Evolutionary conservation across 2,888 invertebrate genomes (phyloP).

Genomic region (Hipparchia semele): DNA sequence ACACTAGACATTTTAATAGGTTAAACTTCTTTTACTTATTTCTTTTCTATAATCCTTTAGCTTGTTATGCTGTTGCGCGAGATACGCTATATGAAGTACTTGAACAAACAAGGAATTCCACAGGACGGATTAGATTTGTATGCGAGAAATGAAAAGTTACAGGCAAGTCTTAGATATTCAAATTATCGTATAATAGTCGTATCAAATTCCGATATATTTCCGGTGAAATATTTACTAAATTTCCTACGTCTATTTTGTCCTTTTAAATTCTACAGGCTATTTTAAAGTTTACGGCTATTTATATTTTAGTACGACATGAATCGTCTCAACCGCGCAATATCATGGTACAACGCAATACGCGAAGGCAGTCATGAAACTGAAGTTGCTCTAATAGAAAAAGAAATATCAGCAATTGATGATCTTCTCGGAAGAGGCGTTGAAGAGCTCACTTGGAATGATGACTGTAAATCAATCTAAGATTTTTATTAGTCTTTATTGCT

Average conservation of each 20-base stretch:
- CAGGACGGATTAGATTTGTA: slow-evolving; percentile 85
- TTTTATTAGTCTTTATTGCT: not conserved
- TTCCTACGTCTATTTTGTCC: no score
- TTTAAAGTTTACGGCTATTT: not conserved
- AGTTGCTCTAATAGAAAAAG: slow-evolving; percentile 88
- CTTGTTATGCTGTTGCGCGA: slow-evolving; percentile 90
- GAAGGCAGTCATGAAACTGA: slow-evolving; percentile 89
- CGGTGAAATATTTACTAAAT: not conserved
- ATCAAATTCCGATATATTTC: not conserved
- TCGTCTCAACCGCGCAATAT: slow-evolving; percentile 84
- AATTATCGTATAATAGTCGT: no score
- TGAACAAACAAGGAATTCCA: slow-evolving; percentile 85
- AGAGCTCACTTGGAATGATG: slow-evolving; percentile 90
- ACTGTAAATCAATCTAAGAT: slow-evolving; percentile 82
- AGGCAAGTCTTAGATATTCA: slow-evolving; percentile 58
- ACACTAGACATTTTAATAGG: not conserved
- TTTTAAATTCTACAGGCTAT: no score
- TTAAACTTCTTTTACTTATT: not conserved
- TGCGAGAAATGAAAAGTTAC: slow-evolving; percentile 86
- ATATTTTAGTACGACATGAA: slow-evolving; percentile 75
- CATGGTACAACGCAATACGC: slow-evolving; percentile 93
- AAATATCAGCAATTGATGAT: slow-evolving; percentile 89
- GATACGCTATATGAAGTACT: slow-evolving; percentile 89
- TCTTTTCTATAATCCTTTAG: slow-evolving; percentile 53
- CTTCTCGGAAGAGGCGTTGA: slow-evolving; percentile 87